Evolutionary conservation across 2,888 invertebrate species (phyloP).

Genomic region (Philopedon plagiatum): DNA sequence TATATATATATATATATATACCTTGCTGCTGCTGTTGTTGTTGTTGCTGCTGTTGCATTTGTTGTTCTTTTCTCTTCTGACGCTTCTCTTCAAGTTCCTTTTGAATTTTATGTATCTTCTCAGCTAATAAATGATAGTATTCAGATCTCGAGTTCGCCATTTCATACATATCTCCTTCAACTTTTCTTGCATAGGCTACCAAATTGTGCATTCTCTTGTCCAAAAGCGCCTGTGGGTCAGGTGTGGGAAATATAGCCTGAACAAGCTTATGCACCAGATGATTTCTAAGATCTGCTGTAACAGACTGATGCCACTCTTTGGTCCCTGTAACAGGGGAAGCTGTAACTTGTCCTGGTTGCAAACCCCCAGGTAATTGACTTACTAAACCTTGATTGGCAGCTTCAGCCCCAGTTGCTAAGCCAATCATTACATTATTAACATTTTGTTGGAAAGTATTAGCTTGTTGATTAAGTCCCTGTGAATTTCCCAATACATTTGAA

Average conservation of each 20-base stretch:
- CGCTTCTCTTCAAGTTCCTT: conserved; percentile 97
- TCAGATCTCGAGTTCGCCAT: conserved; percentile 98
- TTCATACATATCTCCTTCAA: conserved; percentile 99
- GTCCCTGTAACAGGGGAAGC: conserved; percentile 87
- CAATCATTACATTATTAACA: conserved; percentile 68
- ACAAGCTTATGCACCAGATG: conserved; percentile 99
- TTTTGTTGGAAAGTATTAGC: conserved; percentile 70
- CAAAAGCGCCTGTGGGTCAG: conserved; percentile 95
- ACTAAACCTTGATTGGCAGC: conserved; percentile 60
- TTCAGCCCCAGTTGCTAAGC: conserved; percentile 61
- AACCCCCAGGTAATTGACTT: conserved; percentile 71
- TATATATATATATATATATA: too few species aligned
- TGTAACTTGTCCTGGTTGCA: conserved; percentile 81
- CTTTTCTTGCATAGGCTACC: conserved; percentile 97
- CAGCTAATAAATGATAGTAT: conserved; percentile 98
- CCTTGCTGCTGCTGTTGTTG: too few species aligned
- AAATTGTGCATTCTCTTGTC: conserved; percentile 98
- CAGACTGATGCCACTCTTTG: conserved; percentile 98
- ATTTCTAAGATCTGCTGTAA: conserved; percentile 97
- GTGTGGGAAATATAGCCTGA: conserved; percentile 99
- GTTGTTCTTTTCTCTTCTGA: conserved; percentile 89
- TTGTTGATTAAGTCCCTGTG: conserved; percentile 61
- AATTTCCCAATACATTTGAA: conserved; percentile 54
- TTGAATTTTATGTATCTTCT: conserved; percentile 99
- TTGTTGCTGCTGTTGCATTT: conserved; percentile 69